Conservation (phyloP, 2,888 invertebrate species). For the Phyllotreta striolata region DNA sequence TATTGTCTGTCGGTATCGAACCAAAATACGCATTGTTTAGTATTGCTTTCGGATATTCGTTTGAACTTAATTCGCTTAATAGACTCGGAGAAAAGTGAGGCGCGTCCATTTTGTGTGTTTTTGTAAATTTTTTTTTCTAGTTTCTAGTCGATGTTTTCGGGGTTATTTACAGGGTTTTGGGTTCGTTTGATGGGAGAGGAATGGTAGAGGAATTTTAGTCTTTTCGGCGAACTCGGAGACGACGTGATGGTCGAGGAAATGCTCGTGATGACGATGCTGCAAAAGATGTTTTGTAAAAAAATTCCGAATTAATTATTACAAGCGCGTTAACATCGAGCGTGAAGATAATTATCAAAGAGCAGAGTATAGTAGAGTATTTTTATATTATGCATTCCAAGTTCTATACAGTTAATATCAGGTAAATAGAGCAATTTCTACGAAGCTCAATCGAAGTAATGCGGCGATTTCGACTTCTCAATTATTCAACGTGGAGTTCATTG, state of each 20-base stretch:
- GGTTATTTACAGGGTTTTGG: background rate
- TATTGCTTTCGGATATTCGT: constrained; percentile 41
- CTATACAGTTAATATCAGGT: too few relatives aligned
- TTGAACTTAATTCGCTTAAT: constrained; percentile 22
- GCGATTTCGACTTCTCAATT: too few relatives aligned
- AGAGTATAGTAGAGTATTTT: too few relatives aligned
- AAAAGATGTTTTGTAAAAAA: constrained; percentile 28
- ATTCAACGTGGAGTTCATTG: too few relatives aligned
- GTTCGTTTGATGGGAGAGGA: background rate
- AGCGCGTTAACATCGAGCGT: too few relatives aligned
- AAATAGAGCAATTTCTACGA: too few relatives aligned
- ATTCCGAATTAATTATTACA: too few relatives aligned
- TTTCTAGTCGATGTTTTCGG: constrained; percentile 11
- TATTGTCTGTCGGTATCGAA: constrained; percentile 44
- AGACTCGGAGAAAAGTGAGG: constrained; percentile 11
- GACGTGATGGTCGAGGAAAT: constrained; percentile 29
- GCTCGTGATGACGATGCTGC: constrained; percentile 33
- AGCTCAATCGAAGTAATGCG: too few relatives aligned
- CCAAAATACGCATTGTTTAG: constrained; percentile 29
- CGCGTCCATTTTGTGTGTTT: constrained; percentile 27
- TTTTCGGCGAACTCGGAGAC: constrained; percentile 29
- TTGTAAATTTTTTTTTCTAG: constrained; percentile 16
- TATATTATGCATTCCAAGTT: too few relatives aligned
- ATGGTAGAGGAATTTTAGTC: constrained; percentile 32
- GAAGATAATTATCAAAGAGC: too few relatives aligned